These are phyloP conservation scores for Meloe dianella DNA, from an alignment of 2,888 invertebrate species.

Conservation along the genomic window DNA sequence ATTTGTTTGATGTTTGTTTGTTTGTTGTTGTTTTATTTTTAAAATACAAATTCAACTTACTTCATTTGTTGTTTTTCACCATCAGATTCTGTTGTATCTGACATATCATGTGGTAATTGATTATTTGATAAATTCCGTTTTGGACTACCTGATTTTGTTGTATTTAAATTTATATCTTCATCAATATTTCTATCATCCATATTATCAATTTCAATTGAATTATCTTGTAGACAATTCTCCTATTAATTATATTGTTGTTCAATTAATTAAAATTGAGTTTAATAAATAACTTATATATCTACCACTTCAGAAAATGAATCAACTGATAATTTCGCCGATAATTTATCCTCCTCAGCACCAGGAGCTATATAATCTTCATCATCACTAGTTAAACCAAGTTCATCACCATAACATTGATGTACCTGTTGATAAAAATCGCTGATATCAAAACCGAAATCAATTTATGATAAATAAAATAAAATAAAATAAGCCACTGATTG, in stretches of 20 bases:
- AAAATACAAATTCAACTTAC: conserved; percentile 59
- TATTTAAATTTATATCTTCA: not conserved
- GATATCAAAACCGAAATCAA: not conserved
- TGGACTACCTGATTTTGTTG: not conserved
- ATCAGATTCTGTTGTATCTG: conserved; percentile 82
- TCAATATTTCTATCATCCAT: conserved; percentile 38
- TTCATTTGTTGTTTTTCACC: conserved; percentile 67
- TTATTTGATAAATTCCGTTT: conserved; percentile 10
- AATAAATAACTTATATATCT: not conserved
- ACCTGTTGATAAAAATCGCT: conserved; percentile 64
- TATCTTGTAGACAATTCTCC: not conserved
- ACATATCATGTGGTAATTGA: conserved; percentile 74
- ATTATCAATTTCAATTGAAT: conserved; percentile 18
- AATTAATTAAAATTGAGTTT: conserved; percentile 15
- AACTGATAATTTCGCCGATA: conserved; percentile 61
- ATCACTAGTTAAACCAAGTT: conserved; percentile 90
- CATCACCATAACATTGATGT: conserved; percentile 92
- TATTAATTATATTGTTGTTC: not conserved
- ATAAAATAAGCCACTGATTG: not conserved
- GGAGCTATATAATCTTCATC: conserved; percentile 85
- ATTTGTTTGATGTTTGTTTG: too few species aligned
- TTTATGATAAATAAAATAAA: conserved; percentile 10
- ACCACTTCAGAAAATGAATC: conserved; percentile 55
- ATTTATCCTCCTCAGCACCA: conserved; percentile 63
- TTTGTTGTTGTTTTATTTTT: too few species aligned